Percentiles rank a stretch among this genome's conserved stretches.
Evolutionary conservation across 2,113 vertebrate species (phyloP).

Genomic region (Oncorhynchus mykiss): DNA sequence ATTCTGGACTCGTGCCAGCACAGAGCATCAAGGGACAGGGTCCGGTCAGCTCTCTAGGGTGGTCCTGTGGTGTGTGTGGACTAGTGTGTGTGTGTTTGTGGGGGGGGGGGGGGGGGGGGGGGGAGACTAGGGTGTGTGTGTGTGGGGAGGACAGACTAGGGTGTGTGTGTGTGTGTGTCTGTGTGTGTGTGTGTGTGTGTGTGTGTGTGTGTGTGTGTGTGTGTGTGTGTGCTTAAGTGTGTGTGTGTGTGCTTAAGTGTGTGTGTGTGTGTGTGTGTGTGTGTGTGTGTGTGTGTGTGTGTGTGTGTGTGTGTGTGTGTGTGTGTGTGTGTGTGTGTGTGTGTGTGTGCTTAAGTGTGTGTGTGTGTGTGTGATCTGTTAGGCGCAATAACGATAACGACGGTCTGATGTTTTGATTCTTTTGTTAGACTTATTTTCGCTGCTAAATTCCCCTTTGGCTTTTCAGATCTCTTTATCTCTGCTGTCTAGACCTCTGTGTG

Average conservation of each 20-base stretch:
- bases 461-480: slow-evolving; percentile 45
- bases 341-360: not conserved
- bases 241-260: not conserved
- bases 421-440: slow-evolving; percentile 55
- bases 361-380: slow-evolving; percentile 47
- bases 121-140: not conserved
- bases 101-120: no score
- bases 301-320: not conserved
- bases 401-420: slow-evolving; percentile 60
- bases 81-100: not conserved
- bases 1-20: slow-evolving; percentile 67
- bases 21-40: slow-evolving; percentile 56
- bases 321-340: not conserved
- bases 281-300: not conserved
- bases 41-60: slow-evolving; percentile 68
- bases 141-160: no score
- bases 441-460: slow-evolving; percentile 24
- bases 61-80: slow-evolving; percentile 48
- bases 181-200: not conserved
- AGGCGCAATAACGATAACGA: slow-evolving; percentile 55
- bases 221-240: no score
- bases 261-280: not conserved
- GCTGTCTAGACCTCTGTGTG: slow-evolving; percentile 28
- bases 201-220: not conserved
- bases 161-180: not conserved